phyloP scores from a whole-genome alignment of 2,888 invertebrate species.

The Lithosia quadra region DNA sequence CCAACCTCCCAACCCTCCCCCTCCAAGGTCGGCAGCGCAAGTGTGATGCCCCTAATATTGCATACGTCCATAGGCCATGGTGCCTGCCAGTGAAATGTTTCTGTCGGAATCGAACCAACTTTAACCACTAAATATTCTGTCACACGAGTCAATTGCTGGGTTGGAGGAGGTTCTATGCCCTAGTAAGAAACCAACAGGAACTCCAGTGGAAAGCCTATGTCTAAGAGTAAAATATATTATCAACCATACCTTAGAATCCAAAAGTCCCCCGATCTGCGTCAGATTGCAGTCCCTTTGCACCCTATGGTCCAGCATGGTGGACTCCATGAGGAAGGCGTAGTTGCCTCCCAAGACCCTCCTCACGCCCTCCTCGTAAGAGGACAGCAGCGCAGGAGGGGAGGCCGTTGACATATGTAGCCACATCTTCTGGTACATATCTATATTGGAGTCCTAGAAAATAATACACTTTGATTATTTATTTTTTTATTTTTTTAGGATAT shows the following conservation, averaged over 20 bases:
- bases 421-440: constrained; percentile 97
- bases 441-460: constrained; percentile 91
- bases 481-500: too few relatives aligned
- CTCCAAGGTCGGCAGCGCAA: too few relatives aligned
- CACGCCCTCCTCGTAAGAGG: constrained; percentile 96
- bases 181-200: too few relatives aligned
- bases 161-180: too few relatives aligned
- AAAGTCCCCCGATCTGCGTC: constrained; percentile 96
- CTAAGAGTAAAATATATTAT: background rate
- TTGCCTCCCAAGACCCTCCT: constrained; percentile 94
- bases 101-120: too few relatives aligned
- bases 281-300: constrained; percentile 98
- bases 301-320: constrained; percentile 98
- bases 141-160: too few relatives aligned
- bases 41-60: too few relatives aligned
- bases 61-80: too few relatives aligned
- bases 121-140: too few relatives aligned
- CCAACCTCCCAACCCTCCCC: too few relatives aligned
- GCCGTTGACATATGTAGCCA: constrained; percentile 96
- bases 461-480: background rate
- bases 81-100: too few relatives aligned
- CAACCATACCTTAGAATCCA: constrained; percentile 82
- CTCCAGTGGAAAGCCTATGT: too few relatives aligned
- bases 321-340: constrained; percentile 99
- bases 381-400: constrained; percentile 93